Evolutionary conservation across 2,888 invertebrate genomes (phyloP), one percentile per base, ranked within the genome.

Genomic region (Ellobium chinense): DNA sequence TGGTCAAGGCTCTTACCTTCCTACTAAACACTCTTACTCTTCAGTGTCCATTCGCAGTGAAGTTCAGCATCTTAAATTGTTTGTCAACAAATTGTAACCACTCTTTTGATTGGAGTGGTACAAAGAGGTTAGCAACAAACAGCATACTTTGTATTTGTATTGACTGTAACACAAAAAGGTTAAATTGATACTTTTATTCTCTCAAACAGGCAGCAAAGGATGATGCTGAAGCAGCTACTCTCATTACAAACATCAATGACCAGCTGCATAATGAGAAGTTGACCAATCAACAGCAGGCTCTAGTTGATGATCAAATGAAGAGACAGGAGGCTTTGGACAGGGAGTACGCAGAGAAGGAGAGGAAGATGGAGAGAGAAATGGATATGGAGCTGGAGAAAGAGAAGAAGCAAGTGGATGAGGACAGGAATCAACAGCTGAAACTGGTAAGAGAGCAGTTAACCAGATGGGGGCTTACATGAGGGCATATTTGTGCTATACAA

Each of bases 371-470:
- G 5, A 63, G 39, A 1, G 66, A 83, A 62, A 81, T 89, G 69
- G 85, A 87, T 12, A 85, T 87, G 5, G 89, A 91, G 75, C 84
- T 86, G 76, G 85, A 81, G 7, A 78, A 82, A 2, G 85, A 88
- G 39, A 79, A 73, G 46, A 78, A 85, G 62, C 83, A 79, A 1
- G 83, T 90, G 2, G 87, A 89, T 24, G 84, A 87, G 9, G 87
- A 89, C 83, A 88, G 89, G 24, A 88, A 90, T 36, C 85, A 87
- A 65, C 90, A 91, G 85, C 89, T 90, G 81, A 86, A 88, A 84
- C 86, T 91, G 87, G 91, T 91, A 76, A 46, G 87, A 73, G 12
- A 2, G 27, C 36, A 5, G 24, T n/a, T n/a, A n/a, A n/a, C n/a
- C 9, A 54, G 54, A 54, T 9, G 18, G 54, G 18, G 54, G 18